These are phyloP conservation scores for Orgyia antiqua DNA, from an alignment of 2,888 invertebrate species.

Conservation along the genomic window DNA sequence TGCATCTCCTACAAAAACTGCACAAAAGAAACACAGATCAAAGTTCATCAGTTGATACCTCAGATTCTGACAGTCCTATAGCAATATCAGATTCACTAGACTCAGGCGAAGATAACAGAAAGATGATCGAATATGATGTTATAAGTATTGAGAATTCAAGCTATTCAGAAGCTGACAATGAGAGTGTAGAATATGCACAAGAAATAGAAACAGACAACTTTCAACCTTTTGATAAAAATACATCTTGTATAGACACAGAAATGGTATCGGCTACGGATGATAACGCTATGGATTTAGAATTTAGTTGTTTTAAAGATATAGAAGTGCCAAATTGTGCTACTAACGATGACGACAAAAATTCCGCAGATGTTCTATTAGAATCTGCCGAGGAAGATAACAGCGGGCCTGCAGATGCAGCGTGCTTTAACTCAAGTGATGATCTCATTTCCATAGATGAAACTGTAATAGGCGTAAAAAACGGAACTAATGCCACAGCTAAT, in stretches of 20 bases:
- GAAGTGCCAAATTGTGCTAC: slow-evolving; percentile 25
- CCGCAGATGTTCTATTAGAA: slow-evolving; percentile 45
- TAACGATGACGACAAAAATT: slow-evolving; percentile 34
- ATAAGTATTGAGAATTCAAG: slow-evolving; percentile 70
- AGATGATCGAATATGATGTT: slow-evolving; percentile 31
- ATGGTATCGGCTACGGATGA: slow-evolving; percentile 11
- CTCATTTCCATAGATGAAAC: slow-evolving; percentile 39
- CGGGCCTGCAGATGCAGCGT: slow-evolving; percentile 7
- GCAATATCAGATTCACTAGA: slow-evolving; percentile 54
- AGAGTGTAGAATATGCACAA: slow-evolving; percentile 7
- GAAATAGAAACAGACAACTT: slow-evolving; percentile 3
- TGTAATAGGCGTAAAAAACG: slow-evolving; percentile 18
- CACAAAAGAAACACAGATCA: slow-evolving; percentile 46
- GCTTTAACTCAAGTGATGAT: slow-evolving; percentile 41
- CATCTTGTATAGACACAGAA: slow-evolving; percentile 2
- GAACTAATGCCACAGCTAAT: neutral
- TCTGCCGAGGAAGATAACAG: slow-evolving; percentile 37
- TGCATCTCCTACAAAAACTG: slow-evolving; percentile 57
- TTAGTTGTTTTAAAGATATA: slow-evolving; percentile 12
- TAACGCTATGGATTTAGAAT: slow-evolving; percentile 25
- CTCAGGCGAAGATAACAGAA: slow-evolving; percentile 38
- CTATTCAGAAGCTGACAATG: slow-evolving; percentile 59
- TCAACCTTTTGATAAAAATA: neutral
- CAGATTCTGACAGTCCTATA: slow-evolving; percentile 51
- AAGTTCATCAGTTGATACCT: slow-evolving; percentile 42